phyloP scores from a whole-genome alignment of 2,888 invertebrate species.

The Acronicta alni region DNA sequence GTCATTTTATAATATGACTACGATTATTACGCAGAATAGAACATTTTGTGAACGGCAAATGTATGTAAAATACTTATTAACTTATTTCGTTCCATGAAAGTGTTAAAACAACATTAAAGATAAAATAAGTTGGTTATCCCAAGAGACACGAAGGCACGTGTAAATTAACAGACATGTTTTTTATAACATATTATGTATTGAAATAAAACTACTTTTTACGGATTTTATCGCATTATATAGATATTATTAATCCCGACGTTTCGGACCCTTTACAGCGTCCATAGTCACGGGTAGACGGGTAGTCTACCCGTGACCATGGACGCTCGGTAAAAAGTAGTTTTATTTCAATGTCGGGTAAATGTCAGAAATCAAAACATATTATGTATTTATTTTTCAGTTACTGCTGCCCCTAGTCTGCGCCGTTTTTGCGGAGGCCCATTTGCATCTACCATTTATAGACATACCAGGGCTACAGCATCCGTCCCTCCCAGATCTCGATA shows the following conservation, averaged over 20 bases:
- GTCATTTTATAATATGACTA: background rate
- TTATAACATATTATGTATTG: background rate
- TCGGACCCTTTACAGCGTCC: too few species aligned
- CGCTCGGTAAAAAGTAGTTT: too few species aligned
- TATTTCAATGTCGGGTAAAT: too few species aligned
- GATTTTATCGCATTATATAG: too few species aligned
- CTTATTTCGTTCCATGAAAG: background rate
- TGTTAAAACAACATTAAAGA: background rate
- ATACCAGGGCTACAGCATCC: constrained; percentile 1
- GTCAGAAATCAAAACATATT: too few species aligned
- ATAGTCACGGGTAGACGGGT: too few species aligned
- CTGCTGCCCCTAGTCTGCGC: constrained; percentile 30
- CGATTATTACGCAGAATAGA: background rate
- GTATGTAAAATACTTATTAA: background rate
- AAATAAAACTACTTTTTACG: too few species aligned
- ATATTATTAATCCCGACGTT: too few species aligned
- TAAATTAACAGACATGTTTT: background rate
- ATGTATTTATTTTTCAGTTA: constrained; percentile 39
- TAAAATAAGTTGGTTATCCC: background rate
- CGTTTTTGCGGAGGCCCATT: constrained; percentile 19
- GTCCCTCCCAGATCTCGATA: background rate
- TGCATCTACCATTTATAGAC: constrained; percentile 7
- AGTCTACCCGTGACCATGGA: too few species aligned
- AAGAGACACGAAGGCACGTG: constrained; percentile 1
- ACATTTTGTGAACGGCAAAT: background rate